Evolutionary conservation across 2,797 vertebrate genomes (phyloP).

Genomic region (Sebastes minor): DNA sequence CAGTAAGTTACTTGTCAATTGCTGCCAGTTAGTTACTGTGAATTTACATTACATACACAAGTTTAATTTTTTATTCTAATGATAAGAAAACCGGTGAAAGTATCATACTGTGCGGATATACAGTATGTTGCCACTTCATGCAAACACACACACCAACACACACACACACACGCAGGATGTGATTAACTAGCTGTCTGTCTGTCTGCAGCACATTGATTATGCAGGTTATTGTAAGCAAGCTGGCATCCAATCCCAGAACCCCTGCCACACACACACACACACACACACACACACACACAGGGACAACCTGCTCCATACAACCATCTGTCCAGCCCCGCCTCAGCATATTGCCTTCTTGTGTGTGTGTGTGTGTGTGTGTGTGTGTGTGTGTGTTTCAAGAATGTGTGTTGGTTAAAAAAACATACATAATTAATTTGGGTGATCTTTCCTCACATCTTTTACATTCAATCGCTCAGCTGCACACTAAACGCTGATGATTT

Average conservation of each 20-base stretch:
- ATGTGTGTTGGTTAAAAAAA: constrained; percentile 18
- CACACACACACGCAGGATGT: background rate
- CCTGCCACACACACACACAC: background rate
- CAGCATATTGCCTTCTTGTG: constrained; percentile 25
- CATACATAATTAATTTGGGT: constrained; percentile 28
- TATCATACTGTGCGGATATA: too few relatives aligned
- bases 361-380: constrained; percentile 8
- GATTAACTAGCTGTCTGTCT: constrained; percentile 5
- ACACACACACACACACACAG: too few relatives aligned
- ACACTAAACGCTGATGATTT: background rate
- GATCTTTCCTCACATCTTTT: background rate
- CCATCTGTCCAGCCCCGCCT: constrained; percentile 58
- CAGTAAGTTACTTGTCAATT: too few relatives aligned
- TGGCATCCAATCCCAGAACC: background rate
- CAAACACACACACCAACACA: too few relatives aligned
- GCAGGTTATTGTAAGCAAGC: constrained; percentile 45
- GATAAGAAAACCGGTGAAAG: too few relatives aligned
- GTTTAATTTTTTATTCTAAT: too few relatives aligned
- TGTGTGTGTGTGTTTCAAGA: background rate
- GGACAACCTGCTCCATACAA: constrained; percentile 6
- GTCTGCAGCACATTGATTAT: constrained; percentile 44
- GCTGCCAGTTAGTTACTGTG: too few relatives aligned
- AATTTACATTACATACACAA: too few relatives aligned
- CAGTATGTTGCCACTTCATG: too few relatives aligned
- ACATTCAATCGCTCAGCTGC: background rate